Evolutionary conservation across 2,797 vertebrate genomes (phyloP).

Genomic region (Octomys mimax): DNA sequence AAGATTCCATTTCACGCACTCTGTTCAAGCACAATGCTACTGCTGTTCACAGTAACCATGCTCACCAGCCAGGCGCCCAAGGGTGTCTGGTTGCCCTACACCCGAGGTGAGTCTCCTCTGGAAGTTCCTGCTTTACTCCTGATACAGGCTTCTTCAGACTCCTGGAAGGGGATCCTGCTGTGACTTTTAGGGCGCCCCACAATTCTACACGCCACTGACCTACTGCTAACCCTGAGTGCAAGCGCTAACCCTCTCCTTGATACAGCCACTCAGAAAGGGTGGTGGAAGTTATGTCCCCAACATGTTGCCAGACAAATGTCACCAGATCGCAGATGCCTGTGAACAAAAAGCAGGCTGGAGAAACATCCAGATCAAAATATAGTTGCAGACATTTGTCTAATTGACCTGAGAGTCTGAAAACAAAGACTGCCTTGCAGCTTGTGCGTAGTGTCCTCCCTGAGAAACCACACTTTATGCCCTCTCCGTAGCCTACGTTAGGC

Average conservation of each 20-base stretch:
- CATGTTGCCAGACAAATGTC: slow-evolving; percentile 73
- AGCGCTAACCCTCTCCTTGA: not conserved
- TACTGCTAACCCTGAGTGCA: not conserved
- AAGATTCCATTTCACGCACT: not conserved
- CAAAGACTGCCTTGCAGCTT: not conserved
- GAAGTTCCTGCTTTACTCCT: not conserved
- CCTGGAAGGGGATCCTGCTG: not conserved
- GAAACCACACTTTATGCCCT: not conserved
- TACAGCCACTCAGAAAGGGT: slow-evolving; percentile 55
- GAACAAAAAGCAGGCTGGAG: slow-evolving; percentile 66
- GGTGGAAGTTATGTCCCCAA: not conserved
- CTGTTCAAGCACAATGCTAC: not conserved
- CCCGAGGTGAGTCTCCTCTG: no score
- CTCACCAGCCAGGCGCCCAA: slow-evolving; percentile 58
- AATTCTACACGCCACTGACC: not conserved
- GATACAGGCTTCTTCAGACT: not conserved
- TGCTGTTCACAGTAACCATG: not conserved
- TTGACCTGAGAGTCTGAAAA: not conserved
- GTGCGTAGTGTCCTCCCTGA: not conserved
- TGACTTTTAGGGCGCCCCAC: not conserved
- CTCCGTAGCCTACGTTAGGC: not conserved
- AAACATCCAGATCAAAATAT: not conserved
- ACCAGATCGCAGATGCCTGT: slow-evolving; percentile 27
- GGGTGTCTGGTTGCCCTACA: not conserved
- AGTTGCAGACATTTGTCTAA: not conserved